Evolutionary conservation across 2,888 invertebrate genomes (phyloP).

Genomic region (Apeira syringaria): DNA sequence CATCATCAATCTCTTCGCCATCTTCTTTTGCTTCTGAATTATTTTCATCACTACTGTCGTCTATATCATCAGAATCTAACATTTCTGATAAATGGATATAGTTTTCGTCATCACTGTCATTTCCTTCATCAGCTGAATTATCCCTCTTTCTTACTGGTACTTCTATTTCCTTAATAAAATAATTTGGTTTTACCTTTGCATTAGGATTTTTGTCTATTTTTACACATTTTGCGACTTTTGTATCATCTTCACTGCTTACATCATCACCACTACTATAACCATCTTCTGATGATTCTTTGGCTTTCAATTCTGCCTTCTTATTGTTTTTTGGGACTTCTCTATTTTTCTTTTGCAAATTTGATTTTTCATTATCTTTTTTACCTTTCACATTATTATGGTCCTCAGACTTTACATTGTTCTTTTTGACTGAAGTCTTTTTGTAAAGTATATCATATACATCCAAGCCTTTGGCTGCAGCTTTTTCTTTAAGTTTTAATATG

Average conservation of each 20-base stretch:
- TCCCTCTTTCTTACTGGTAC: conserved; percentile 59
- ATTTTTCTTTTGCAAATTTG: conserved; percentile 16
- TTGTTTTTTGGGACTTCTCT: conserved; percentile 30
- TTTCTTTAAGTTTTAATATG: conserved; percentile 88
- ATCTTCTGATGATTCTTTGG: conserved; percentile 67
- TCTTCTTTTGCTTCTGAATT: conserved; percentile 26
- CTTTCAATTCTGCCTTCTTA: conserved; percentile 37
- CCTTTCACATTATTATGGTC: background rate
- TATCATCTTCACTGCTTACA: conserved; percentile 29
- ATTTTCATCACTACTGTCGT: conserved; percentile 45
- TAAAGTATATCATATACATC: conserved; percentile 70
- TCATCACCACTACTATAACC: conserved; percentile 63
- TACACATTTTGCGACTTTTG: background rate
- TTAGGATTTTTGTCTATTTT: conserved; percentile 1
- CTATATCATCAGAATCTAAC: conserved; percentile 63
- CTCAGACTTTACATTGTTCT: conserved; percentile 35
- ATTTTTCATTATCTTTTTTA: conserved; percentile 30
- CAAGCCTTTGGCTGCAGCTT: conserved; percentile 57
- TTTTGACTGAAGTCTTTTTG: conserved; percentile 59
- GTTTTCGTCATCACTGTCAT: conserved; percentile 66
- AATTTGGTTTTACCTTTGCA: conserved; percentile 19
- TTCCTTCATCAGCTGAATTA: conserved; percentile 56
- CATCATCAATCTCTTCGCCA: conserved; percentile 22
- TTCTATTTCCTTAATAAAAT: conserved; percentile 63
- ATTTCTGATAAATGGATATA: conserved; percentile 68